These are phyloP conservation scores for Porites lutea DNA, from an alignment of 64 coral and sea anemone genomes.

Conservation along the genomic window DNA sequence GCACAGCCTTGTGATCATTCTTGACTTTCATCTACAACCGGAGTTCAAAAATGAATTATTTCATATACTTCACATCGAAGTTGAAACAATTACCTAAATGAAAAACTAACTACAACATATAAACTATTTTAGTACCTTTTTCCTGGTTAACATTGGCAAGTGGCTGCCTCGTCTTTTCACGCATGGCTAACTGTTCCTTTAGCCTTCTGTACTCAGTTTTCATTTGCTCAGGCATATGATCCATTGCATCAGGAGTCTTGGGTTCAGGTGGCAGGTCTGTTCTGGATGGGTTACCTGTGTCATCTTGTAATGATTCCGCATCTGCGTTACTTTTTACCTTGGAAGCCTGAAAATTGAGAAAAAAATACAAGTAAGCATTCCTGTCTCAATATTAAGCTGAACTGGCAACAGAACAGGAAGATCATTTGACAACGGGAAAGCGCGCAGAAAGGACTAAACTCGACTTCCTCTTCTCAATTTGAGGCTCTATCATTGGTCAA, in stretches of 20 bases:
- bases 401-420: too few relatives aligned
- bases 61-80: too few relatives aligned
- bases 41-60: too few relatives aligned
- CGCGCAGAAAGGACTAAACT: too few relatives aligned
- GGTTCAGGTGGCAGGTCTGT: constrained; percentile 29
- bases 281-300: background rate
- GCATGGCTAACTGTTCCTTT: constrained; percentile 81
- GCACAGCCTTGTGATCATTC: too few relatives aligned
- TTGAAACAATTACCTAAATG: too few relatives aligned
- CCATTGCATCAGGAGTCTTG: constrained; percentile 87
- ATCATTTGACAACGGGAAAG: too few relatives aligned
- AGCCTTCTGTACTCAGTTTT: constrained; percentile 83
- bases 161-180: constrained; percentile 81
- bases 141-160: constrained; percentile 81
- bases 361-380: background rate
- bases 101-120: too few relatives aligned
- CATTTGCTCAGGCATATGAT: constrained; percentile 84
- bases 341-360: background rate
- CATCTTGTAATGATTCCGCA: constrained; percentile 11
- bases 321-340: background rate
- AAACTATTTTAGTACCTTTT: constrained; percentile 49
- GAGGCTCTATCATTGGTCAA: too few relatives aligned
- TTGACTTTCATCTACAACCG: too few relatives aligned
- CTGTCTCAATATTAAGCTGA: background rate
- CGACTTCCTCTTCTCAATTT: too few relatives aligned